Base-by-base conservation (phyloP, 2,113 vertebrate species). In the Caloenas nicobarica region DNA sequence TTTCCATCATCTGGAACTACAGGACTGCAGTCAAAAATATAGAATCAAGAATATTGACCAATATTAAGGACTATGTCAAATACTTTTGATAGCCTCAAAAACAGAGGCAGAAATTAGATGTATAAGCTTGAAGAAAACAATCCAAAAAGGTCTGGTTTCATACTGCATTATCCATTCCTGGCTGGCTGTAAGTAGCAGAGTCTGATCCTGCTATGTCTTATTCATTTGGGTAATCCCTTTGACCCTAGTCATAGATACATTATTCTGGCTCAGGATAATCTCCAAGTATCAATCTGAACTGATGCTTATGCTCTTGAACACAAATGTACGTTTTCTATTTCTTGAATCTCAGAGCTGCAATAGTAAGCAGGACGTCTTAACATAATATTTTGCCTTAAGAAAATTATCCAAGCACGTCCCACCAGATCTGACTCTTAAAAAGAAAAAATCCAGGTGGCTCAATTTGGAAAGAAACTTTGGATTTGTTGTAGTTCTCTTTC, bases 191-290 rank as follows among this genome's bases (percentile, higher is more conserved):
- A 95, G 76, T 91, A 86, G 90, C 79, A 97, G 83, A 92, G 62
- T 50, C 81, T 96, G 83, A 93, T 92, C 73, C 50, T 87, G 65
- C 93, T 76, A 95, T 91, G 54, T 36, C 61, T 92, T 84, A 92
- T 90, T 95, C 95, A 82, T 87, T 40, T 91, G 69, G 51, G 92
- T 97, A 96, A 94, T 96, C 93, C 93, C 68, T 94, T 94, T 96
- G 94, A 89, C 72, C 94, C 86, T 79, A 89, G 92, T 66, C 93
- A 96, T 87, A 91, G 96, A 93, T 78, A 80, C 80, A 94, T 95
- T 96, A 94, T 93, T 97, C 95, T 89, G 94, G 66, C 91, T 96
- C 94, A 96, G 73, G 86, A 62, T 96, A 96, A 81, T 95, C 96
- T 95, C 84, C 70, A 80, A 93, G 74, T 81, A 97, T 94, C 93